These are phyloP conservation scores for Nematopogon swammerdamellus DNA, from an alignment of 2,888 invertebrate genomes.

Conservation along the genomic window DNA sequence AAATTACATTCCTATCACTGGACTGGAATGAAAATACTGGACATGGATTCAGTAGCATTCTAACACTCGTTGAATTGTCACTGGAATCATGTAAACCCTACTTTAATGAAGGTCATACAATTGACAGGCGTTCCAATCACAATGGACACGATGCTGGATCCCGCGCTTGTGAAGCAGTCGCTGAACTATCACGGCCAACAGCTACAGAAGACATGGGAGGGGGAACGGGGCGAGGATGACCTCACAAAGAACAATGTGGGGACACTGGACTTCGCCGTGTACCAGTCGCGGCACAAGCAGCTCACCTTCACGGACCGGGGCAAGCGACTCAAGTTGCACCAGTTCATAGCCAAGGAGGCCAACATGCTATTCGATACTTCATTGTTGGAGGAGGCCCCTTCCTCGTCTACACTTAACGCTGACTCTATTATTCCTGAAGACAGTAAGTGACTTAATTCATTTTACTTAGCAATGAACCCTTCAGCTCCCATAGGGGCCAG, in stretches of 20 bases:
- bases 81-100: too few relatives aligned
- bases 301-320: conserved; percentile 81
- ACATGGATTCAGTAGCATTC: too few relatives aligned
- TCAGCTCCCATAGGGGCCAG: too few relatives aligned
- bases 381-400: conserved; percentile 42
- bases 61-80: too few relatives aligned
- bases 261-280: conserved; percentile 67
- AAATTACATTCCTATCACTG: too few relatives aligned
- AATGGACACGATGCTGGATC: conserved; percentile 45
- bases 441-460: conserved; percentile 31
- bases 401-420: conserved; percentile 45
- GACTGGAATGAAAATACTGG: too few relatives aligned
- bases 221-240: conserved; percentile 76
- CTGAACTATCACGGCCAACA: conserved; percentile 86
- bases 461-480: too few relatives aligned
- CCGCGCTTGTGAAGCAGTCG: conserved; percentile 62
- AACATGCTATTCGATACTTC: conserved; percentile 66
- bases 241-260: conserved; percentile 60
- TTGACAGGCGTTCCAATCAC: conserved; percentile 4
- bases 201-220: conserved; percentile 84
- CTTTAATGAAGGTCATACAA: too few relatives aligned
- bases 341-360: conserved; percentile 85
- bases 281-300: conserved; percentile 75
- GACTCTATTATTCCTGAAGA: conserved; percentile 55
- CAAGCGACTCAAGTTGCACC: conserved; percentile 78